These are phyloP conservation scores for Mergus octosetaceus DNA, from an alignment of 2,797 vertebrate genomes.

Conservation along the genomic window DNA sequence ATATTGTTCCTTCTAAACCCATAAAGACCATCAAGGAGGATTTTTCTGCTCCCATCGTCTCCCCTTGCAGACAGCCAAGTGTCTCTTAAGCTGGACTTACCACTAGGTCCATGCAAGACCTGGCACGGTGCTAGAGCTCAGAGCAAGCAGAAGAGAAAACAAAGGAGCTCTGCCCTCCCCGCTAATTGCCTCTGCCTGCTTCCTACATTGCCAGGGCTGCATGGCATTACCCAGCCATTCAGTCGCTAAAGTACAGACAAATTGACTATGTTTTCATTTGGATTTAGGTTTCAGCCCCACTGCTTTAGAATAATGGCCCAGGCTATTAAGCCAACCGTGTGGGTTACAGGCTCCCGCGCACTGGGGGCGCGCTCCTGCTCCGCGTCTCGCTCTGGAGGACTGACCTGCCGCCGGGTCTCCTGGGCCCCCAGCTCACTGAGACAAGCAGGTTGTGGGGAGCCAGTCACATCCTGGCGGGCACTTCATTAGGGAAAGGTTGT, in stretches of 20 bases:
- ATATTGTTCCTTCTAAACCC: neutral
- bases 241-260: slow-evolving; percentile 76
- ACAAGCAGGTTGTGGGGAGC: slow-evolving; percentile 8
- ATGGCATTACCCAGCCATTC: slow-evolving; percentile 72
- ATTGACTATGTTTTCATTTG: slow-evolving; percentile 66
- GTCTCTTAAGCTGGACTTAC: neutral
- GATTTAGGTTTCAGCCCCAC: slow-evolving; percentile 73
- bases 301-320: slow-evolving; percentile 77
- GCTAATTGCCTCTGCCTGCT: slow-evolving; percentile 25
- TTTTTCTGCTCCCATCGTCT: neutral
- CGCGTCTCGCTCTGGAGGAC: slow-evolving; percentile 3
- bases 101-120: neutral
- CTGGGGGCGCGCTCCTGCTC: neutral
- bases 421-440: slow-evolving; percentile 27
- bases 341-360: slow-evolving; percentile 65
- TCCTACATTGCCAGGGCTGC: neutral
- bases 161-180: neutral
- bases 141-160: neutral
- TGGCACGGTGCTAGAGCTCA: neutral
- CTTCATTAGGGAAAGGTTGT: slow-evolving; percentile 65
- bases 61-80: neutral
- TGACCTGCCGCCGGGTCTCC: slow-evolving; percentile 51
- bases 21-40: neutral
- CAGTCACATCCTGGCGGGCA: slow-evolving; percentile 1
- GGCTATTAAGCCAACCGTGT: slow-evolving; percentile 60